A percentile compares a stretch with the other conserved stretches of the same genome.
These are phyloP conservation scores for Macrotis lagotis DNA, from an alignment of 2,113 vertebrate genomes.

Conservation along the genomic window DNA sequence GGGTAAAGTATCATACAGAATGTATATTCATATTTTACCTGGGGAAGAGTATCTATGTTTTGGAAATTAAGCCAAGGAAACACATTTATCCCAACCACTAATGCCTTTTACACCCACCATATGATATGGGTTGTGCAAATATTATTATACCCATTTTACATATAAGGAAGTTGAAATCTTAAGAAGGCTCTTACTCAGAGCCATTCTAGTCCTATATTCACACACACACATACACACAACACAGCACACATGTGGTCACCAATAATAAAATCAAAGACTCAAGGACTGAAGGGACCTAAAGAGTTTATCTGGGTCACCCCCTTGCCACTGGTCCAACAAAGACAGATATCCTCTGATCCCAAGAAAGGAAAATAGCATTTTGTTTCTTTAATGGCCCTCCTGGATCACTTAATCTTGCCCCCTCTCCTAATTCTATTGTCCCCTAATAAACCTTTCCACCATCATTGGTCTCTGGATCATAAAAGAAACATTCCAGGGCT, in stretches of 20 bases:
- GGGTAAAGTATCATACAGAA: not conserved
- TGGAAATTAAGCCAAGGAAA: not conserved
- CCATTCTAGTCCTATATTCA: not conserved
- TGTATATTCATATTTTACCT: not conserved
- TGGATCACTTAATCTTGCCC: not conserved
- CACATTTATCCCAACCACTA: not conserved
- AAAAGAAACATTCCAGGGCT: not conserved
- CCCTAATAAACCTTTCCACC: not conserved
- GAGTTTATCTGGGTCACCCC: not conserved
- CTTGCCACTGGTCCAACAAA: not conserved
- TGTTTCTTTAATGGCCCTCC: not conserved
- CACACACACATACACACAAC: not conserved
- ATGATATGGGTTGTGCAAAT: not conserved
- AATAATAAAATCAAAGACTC: not conserved
- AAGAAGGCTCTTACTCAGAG: not conserved
- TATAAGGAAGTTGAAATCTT: not conserved
- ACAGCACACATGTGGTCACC: not conserved
- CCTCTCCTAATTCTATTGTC: not conserved
- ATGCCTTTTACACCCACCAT: not conserved
- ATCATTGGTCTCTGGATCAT: slow-evolving; percentile 22
- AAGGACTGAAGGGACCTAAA: not conserved
- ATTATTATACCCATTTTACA: not conserved
- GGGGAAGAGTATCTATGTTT: not conserved
- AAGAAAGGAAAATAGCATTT: not conserved
- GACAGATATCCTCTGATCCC: not conserved